phyloP scores from a whole-genome alignment of 2,797 vertebrate species.

The Rhynchonycteris naso region DNA sequence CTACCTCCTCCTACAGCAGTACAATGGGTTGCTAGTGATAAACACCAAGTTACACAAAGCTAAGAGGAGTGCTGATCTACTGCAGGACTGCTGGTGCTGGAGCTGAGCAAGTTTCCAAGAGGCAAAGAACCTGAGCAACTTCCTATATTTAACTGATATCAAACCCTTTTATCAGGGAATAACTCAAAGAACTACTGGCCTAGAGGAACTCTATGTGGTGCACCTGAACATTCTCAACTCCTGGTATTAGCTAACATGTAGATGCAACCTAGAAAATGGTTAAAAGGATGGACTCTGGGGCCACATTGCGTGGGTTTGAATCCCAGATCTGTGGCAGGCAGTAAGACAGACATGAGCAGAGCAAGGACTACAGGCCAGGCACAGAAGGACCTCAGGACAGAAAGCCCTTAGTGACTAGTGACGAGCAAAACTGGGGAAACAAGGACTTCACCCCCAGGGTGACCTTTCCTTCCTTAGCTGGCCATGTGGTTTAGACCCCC shows the following conservation, averaged over 20 bases:
- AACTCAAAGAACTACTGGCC: background rate
- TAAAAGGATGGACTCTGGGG: background rate
- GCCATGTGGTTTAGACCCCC: too few species aligned
- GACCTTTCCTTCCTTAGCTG: too few species aligned
- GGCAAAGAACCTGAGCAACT: background rate
- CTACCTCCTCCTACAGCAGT: background rate
- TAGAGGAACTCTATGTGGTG: background rate
- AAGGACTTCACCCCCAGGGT: too few species aligned
- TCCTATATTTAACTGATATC: background rate
- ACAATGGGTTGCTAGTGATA: background rate
- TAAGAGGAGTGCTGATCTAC: background rate
- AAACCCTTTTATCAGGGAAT: background rate
- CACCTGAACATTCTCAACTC: background rate
- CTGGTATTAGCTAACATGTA: background rate
- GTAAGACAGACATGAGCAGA: too few species aligned
- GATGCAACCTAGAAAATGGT: background rate
- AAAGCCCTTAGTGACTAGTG: too few species aligned
- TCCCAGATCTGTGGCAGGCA: background rate
- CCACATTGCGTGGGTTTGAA: background rate
- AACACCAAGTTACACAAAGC: background rate
- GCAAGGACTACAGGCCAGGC: too few species aligned
- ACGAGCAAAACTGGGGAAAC: too few species aligned
- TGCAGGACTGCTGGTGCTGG: background rate
- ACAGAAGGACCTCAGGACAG: too few species aligned
- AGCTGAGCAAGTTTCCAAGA: background rate